Evolutionary conservation across 2,888 invertebrate genomes (phyloP).

Genomic region (Andrena haemorrhoa): DNA sequence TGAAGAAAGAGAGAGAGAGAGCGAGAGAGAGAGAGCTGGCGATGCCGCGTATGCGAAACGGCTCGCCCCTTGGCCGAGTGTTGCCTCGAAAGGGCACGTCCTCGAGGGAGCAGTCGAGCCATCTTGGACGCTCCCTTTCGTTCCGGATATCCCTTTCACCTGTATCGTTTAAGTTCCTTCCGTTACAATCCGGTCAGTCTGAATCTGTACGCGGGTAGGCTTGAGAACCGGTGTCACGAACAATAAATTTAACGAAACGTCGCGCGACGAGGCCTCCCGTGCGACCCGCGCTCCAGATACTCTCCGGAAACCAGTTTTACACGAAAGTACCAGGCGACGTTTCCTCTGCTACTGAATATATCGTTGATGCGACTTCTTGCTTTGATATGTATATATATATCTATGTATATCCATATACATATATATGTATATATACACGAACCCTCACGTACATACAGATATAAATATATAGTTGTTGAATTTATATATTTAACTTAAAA

Average conservation of each 20-base stretch:
- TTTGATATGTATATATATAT: conserved; percentile 44
- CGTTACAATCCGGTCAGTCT: conserved; percentile 55
- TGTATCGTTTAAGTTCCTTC: conserved; percentile 54
- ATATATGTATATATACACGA: conserved; percentile 27
- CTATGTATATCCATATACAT: conserved; percentile 11
- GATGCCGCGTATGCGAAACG: conserved; percentile 32
- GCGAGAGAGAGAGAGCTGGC: no score
- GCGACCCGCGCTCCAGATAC: conserved; percentile 24
- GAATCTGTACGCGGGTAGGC: conserved; percentile 45
- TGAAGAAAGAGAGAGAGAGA: conserved; percentile 4
- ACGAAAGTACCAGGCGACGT: conserved; percentile 39
- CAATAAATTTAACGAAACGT: conserved; percentile 50
- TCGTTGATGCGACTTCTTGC: conserved; percentile 51
- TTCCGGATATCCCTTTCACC: conserved; percentile 46
- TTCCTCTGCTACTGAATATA: conserved; percentile 52
- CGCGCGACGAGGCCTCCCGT: conserved; percentile 45
- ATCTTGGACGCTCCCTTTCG: conserved; percentile 33
- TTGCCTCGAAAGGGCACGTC: conserved; percentile 12
- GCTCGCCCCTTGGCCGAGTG: conserved; percentile 48
- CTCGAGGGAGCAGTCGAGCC: not conserved
- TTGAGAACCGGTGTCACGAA: conserved; percentile 58
- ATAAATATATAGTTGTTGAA: conserved; percentile 54
- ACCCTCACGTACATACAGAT: conserved; percentile 7
- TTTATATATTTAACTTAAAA: conserved; percentile 42
- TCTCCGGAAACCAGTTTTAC: conserved; percentile 28